Evolutionary conservation across 1,140 invertebrate species (phyloP).

Genomic region (Harlomillsia oculata): DNA sequence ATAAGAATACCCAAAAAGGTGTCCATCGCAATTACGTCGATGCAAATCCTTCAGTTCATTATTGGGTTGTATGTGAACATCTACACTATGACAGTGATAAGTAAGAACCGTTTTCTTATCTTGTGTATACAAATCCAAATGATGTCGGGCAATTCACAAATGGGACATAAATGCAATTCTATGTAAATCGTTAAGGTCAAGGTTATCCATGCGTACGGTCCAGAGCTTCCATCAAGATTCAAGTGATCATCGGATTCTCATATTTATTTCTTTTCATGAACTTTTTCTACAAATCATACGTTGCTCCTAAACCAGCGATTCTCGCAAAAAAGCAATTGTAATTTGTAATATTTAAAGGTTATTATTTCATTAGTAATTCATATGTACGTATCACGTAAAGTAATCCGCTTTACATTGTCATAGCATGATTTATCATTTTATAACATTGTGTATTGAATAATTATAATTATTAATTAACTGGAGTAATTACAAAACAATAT

Average conservation of each 20-base stretch:
- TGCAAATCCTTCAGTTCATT: slow-evolving; percentile 7
- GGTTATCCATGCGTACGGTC: neutral
- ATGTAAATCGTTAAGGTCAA: too few relatives aligned
- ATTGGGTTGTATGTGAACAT: neutral
- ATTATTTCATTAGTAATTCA: too few relatives aligned
- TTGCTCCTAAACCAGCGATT: too few relatives aligned
- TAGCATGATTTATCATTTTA: too few relatives aligned
- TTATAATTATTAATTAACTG: too few relatives aligned
- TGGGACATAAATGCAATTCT: too few relatives aligned
- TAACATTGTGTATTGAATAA: too few relatives aligned
- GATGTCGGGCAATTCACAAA: too few relatives aligned
- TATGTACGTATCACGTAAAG: too few relatives aligned
- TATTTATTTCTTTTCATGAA: neutral
- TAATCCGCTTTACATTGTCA: too few relatives aligned
- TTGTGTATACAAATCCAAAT: too few relatives aligned
- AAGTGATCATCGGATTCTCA: neutral
- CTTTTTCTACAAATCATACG: slow-evolving; percentile 2
- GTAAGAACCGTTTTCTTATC: neutral
- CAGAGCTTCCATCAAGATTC: neutral
- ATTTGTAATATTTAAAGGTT: neutral
- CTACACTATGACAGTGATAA: neutral
- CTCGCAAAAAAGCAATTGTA: slow-evolving; percentile 1
- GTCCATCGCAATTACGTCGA: neutral
- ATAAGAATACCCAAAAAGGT: neutral
- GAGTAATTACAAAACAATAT: too few relatives aligned